Evolutionary conservation across 2,888 invertebrate genomes (phyloP).

Genomic region (Auanema freiburgensis): DNA sequence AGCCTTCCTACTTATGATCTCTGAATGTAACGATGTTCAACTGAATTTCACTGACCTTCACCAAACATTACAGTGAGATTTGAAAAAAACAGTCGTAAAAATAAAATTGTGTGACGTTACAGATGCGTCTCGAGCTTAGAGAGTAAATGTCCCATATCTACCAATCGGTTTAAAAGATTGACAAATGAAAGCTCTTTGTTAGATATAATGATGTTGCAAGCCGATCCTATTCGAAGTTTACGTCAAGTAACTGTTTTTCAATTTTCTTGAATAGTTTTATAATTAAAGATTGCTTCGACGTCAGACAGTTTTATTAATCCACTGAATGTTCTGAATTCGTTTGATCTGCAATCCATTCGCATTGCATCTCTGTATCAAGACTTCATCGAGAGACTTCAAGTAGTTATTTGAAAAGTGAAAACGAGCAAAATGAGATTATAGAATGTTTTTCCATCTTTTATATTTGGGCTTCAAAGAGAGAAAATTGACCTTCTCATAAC

Average conservation of each 20-base stretch:
- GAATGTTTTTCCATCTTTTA: slow-evolving; percentile 23
- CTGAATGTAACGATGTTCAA: slow-evolving; percentile 13
- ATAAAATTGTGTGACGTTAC: too few relatives aligned
- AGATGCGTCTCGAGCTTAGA: slow-evolving; percentile 19
- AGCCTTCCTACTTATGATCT: slow-evolving; percentile 24
- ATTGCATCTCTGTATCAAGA: slow-evolving; percentile 41
- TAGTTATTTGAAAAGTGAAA: slow-evolving; percentile 4
- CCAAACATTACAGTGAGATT: slow-evolving; percentile 2
- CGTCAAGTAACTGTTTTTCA: too few relatives aligned
- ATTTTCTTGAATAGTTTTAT: too few relatives aligned
- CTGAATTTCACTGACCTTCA: slow-evolving; percentile 11
- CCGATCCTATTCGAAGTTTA: slow-evolving; percentile 4
- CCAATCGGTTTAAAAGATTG: too few relatives aligned
- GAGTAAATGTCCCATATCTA: slow-evolving; percentile 11
- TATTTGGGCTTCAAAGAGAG: slow-evolving; percentile 12
- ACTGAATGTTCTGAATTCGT: slow-evolving; percentile 29
- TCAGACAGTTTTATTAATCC: too few relatives aligned
- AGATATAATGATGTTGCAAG: not conserved
- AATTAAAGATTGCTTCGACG: too few relatives aligned
- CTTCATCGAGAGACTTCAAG: slow-evolving; percentile 35
- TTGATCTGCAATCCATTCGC: slow-evolving; percentile 45
- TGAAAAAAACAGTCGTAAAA: too few relatives aligned
- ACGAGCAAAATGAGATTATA: not conserved
- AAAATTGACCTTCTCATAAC: slow-evolving; percentile 29
- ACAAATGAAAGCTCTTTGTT: too few relatives aligned